Evolutionary conservation across 2,113 vertebrate genomes (phyloP), one percentile per base, ranked within the genome.

Genomic region (Gavialis gangeticus): DNA sequence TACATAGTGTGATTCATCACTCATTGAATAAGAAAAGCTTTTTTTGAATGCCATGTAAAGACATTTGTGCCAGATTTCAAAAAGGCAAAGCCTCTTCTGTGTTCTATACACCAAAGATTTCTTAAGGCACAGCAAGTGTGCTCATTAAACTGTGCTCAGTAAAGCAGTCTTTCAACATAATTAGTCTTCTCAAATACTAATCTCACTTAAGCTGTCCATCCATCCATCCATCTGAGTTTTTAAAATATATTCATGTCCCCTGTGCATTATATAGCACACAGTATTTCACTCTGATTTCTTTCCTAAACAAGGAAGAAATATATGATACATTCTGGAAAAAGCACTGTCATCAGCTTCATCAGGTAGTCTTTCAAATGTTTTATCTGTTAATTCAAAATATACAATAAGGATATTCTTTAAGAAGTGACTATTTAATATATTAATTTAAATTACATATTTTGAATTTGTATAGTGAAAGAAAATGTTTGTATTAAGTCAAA

Each of bases 181-280:
- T 92, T 88, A 93, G 22, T 85, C 55, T 91, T 91, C 59, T 80
- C 80, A 93, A 94, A 92, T 21, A 93, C 13, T 73, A 90, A 95
- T 89, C 69, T 73, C 37, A 46, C 34, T 73, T 73, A 46, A 73
- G 34, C 69, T 46, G 34, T 73, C 22, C 12, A n/a, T 66, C 21
- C 8, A 46, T 46, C 93, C 2, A 62, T 60, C 84, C 91, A 16
- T 57, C 11, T 64, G 75, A 94, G 14, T 94, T 92, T 69, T 76
- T 81, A 71, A 58, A 89, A 89, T 34, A 69, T 78, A 88, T 81
- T 91, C 77, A 84, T 80, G 82, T 89, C 90, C 75, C 56, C 46
- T 64, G 10, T 79, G 76, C 60, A 89, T 91, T 92, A 87, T 85
- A 90, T 34, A 85, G 30, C 37, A 60, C 84, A 67, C 28, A 76